phyloP scores from a whole-genome alignment of 2,797 vertebrate species.

The Hafferia zeledoni region DNA sequence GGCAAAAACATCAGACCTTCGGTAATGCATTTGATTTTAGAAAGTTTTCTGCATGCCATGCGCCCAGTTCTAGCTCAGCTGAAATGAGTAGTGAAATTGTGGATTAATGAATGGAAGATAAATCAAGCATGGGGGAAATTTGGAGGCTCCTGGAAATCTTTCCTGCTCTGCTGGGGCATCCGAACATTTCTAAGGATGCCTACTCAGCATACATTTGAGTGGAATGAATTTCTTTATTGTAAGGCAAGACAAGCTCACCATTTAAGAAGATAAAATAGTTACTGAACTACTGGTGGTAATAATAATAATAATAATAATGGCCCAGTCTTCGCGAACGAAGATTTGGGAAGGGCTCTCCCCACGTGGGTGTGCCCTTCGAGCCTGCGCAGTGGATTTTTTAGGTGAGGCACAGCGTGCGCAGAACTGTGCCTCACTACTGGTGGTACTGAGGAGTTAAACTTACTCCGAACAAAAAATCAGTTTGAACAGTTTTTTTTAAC shows the following conservation, averaged over 20 bases:
- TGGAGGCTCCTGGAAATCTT: neutral
- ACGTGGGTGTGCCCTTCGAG: too few species aligned
- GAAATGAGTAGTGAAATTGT: slow-evolving; percentile 28
- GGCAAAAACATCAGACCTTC: neutral
- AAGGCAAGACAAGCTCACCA: neutral
- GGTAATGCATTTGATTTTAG: neutral
- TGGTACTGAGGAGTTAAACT: slow-evolving; percentile 9
- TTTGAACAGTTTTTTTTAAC: neutral
- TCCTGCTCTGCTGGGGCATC: neutral
- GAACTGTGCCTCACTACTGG: too few species aligned
- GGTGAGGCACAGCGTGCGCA: too few species aligned
- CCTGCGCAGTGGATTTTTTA: too few species aligned
- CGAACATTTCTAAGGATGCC: neutral
- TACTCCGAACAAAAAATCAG: neutral
- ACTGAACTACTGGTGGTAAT: neutral
- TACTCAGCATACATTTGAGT: neutral
- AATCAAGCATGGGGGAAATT: neutral
- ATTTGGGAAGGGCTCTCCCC: too few species aligned
- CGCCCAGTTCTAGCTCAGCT: neutral
- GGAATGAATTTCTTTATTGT: slow-evolving; percentile 24
- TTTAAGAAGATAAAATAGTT: neutral
- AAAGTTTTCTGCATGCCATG: neutral
- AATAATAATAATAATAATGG: too few species aligned
- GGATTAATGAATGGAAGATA: slow-evolving; percentile 3
- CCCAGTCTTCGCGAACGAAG: too few species aligned